Conservation (phyloP, 2,888 invertebrate species). For the Brachyopa scutellaris region DNA sequence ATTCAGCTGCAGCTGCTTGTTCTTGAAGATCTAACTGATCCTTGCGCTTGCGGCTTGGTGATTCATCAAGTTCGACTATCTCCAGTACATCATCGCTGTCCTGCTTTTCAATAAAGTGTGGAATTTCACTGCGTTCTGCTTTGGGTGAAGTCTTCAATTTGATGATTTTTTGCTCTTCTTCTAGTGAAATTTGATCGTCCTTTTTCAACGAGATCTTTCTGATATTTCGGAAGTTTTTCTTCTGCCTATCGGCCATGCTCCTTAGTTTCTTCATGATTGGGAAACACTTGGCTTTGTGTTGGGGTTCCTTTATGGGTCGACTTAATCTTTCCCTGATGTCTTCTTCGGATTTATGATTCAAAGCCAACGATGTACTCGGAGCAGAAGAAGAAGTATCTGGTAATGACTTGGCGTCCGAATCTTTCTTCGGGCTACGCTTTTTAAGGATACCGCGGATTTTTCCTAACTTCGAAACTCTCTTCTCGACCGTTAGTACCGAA, state of each 20-base stretch:
- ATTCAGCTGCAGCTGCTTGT: slow-evolving; percentile 67
- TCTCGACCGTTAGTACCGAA: slow-evolving; percentile 79
- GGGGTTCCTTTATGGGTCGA: slow-evolving; percentile 82
- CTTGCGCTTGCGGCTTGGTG: slow-evolving; percentile 80
- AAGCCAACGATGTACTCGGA: slow-evolving; percentile 76
- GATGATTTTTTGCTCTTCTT: slow-evolving; percentile 84
- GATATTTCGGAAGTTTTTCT: slow-evolving; percentile 82
- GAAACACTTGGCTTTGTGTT: slow-evolving; percentile 81
- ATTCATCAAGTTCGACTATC: slow-evolving; percentile 81
- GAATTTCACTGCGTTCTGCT: slow-evolving; percentile 83
- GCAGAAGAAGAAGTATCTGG: slow-evolving; percentile 77
- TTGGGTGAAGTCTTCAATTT: slow-evolving; percentile 85
- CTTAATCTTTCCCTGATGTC: slow-evolving; percentile 75
- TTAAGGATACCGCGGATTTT: slow-evolving; percentile 83
- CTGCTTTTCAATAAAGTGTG: slow-evolving; percentile 81
- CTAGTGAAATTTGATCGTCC: slow-evolving; percentile 82
- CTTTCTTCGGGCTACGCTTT: slow-evolving; percentile 80
- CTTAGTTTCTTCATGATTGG: slow-evolving; percentile 86
- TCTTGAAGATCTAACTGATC: slow-evolving; percentile 60
- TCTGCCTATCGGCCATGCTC: slow-evolving; percentile 85
- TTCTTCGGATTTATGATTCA: slow-evolving; percentile 77
- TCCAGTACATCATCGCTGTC: slow-evolving; percentile 82
- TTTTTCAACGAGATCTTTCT: slow-evolving; percentile 79
- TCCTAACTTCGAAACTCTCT: slow-evolving; percentile 76
- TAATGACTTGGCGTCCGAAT: slow-evolving; percentile 79